Percentiles rank a stretch among this genome's conserved stretches.
Evolutionary conservation across 2,888 invertebrate genomes (phyloP).

Genomic region (Agrotis puta): DNA sequence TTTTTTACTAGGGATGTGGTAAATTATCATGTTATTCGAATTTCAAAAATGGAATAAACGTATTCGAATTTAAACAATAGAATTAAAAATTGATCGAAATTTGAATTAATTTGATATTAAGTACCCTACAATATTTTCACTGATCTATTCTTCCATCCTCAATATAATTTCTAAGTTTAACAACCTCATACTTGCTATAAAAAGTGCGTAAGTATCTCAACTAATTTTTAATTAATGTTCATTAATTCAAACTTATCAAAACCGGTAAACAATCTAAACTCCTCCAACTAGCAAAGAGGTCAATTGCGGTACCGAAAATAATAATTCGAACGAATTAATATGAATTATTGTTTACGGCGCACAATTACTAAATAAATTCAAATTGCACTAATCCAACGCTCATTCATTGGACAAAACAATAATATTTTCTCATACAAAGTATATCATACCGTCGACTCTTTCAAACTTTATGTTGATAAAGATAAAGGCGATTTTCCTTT

Average conservation of each 20-base stretch:
- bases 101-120: background rate
- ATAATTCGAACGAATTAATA: conserved; percentile 81
- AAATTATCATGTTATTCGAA: background rate
- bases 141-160: background rate
- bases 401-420: conserved; percentile 87
- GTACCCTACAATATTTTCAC: no score
- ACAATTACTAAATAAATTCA: conserved; percentile 86
- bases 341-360: conserved; percentile 83
- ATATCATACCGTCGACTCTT: conserved; percentile 61
- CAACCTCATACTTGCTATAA: conserved; percentile 5
- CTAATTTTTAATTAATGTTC: conserved; percentile 59
- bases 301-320: conserved; percentile 76
- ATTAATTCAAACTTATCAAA: conserved; percentile 58
- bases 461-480: conserved; percentile 65
- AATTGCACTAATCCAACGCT: conserved; percentile 86
- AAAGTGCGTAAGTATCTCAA: conserved; percentile 19
- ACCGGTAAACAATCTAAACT: conserved; percentile 64
- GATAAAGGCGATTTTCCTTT: conserved; percentile 69
- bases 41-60: conserved; percentile 9
- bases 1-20: background rate
- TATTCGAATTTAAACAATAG: background rate
- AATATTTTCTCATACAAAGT: conserved; percentile 84
- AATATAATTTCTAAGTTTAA: conserved; percentile 16
- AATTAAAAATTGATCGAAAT: background rate
- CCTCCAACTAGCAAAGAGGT: conserved; percentile 62